Evolutionary conservation across 1,140 invertebrate genomes (phyloP), one percentile per base, ranked within the genome.

Genomic region (Branchinecta lynchi): DNA sequence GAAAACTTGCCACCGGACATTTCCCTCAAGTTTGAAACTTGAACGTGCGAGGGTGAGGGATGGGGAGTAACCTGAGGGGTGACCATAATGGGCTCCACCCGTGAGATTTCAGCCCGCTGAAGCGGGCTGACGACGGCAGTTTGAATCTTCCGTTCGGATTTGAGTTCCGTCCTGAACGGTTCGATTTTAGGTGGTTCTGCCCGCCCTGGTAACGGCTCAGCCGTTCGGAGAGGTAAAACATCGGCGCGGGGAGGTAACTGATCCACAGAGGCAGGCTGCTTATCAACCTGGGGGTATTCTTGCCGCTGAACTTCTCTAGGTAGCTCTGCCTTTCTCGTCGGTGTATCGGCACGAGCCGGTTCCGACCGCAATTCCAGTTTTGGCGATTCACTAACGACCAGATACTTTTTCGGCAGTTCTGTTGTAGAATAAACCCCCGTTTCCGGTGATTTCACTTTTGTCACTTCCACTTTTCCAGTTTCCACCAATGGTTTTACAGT

Each of bases 111-210:
- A 60, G 17, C 12, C 12, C 51, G 51, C 17, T 60, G 51, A 15
- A 60, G 17, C 17, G 51, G 51, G 17, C 51, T 60, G 17, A 60
- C 51, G 12, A 60, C 51, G 12, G 51, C 51, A 15, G 51, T 60
- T 60, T 60, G 51, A 20, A 60, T 60, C 51, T 60, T 60, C 51
- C 51, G 12, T 20, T 60, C 51, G 17, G 51, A 60, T 60, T 60
- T 60, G 12, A 60, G 17, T 15, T 60, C 51, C 12, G 12, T 60
- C 17, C 17, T 60, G 17, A 60, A 60, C 51, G 51, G 51, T 20
- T 60, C 51, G 17, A 60, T 60, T 20, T 60, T 60, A 1, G 51
- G 51, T 60, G 51, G 12, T 20, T 60, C 51, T 6, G 51, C 3
- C 32, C 32, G 32, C 32, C 32, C 32, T 32, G 32, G 32, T 32